Base-by-base conservation (phyloP, 2,113 vertebrate genomes). In the Phycodurus eques region DNA sequence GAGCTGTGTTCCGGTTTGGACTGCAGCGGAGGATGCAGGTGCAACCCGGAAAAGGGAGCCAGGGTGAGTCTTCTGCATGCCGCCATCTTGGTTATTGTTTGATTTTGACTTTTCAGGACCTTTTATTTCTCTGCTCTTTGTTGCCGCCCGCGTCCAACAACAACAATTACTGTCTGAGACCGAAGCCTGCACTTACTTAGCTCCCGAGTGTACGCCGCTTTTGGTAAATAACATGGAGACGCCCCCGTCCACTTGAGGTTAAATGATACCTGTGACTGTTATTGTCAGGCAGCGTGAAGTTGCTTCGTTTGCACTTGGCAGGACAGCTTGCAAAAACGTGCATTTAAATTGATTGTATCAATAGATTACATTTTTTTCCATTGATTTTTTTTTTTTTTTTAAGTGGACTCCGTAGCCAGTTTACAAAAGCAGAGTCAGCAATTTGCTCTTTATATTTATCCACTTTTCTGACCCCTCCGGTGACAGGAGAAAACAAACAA, bases 31-130 rank as follows among this genome's bases (percentile, higher is more conserved):
- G 91, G 91, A 78, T 96, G 95, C 78, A 89, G 80, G 76, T 96
- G 96, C 77, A 89, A 93, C 85, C 94, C 94, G 3, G 96, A 97
- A 89, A 97, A 96, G 90, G 95, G 95, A 53, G 70, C 90, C 0
- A 91, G 94, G 91, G 95, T 96, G 91, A 93, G 89, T 84, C 35
- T 0, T 15, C 20, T n/a, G 4, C 53, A 0, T 59, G 22, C 19
- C 27, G 47, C 43, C 13, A 39, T 35, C 59, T 33, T 39, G 35
- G 35, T 6, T 6, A 14, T 14, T 27, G 22, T 31, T 31, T 59
- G 49, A 33, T 35, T 33, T 61, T 11, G 13, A 61, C 59, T 61
- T 61, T 61, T 17, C 5, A 33, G 56, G 56, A 57, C 2, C 22
- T 57, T 27, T 12, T 27, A 22, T 10, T n/a, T 6, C 10, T 57